phyloP scores from a whole-genome alignment of 2,797 vertebrate species.

The Otolemur crassicaudatus region DNA sequence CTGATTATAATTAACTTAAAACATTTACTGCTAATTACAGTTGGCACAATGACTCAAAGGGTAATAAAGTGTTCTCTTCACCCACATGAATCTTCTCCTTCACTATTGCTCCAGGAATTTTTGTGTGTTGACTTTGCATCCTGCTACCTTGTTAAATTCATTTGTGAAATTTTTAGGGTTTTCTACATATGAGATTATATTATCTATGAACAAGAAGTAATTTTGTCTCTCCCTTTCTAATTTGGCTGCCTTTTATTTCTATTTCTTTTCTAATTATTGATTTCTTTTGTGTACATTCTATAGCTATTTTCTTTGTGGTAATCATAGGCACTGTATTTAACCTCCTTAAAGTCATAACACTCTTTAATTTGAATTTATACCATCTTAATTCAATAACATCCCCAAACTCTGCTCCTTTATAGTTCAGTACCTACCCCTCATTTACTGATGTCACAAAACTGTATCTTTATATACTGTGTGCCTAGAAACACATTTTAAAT shows the following conservation, averaged over 20 bases:
- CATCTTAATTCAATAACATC: too few species aligned
- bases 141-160: not conserved
- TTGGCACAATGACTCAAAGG: conserved; percentile 71
- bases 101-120: not conserved
- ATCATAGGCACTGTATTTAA: too few species aligned
- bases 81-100: conserved; percentile 70
- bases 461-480: not conserved
- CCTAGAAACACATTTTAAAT: not conserved
- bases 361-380: too few species aligned
- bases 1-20: conserved; percentile 75
- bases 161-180: not conserved
- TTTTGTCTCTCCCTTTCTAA: not conserved
- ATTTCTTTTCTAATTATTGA: not conserved
- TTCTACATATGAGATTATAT: not conserved
- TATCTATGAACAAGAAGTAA: not conserved
- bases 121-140: not conserved
- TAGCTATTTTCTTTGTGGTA: not conserved
- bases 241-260: not conserved
- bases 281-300: not conserved
- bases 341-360: too few species aligned
- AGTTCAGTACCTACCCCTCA: not conserved
- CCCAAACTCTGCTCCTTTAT: too few species aligned
- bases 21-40: conserved; percentile 79
- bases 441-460: not conserved
- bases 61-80: conserved; percentile 78